Conservation (phyloP, 2,797 vertebrate genomes). For the Eremophila alpestris region DNA sequence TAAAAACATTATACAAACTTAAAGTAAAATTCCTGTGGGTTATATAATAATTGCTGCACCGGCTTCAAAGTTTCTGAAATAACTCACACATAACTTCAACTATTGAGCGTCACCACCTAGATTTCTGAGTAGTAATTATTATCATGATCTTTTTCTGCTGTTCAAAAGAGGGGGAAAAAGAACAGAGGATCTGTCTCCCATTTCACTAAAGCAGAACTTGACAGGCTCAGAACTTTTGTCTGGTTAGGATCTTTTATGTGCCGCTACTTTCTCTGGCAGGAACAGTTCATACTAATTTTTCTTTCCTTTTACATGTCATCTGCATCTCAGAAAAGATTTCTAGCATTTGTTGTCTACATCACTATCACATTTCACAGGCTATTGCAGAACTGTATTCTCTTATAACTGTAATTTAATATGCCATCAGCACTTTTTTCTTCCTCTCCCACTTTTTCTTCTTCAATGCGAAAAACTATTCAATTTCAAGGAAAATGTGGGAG, state of each 20-base stretch:
- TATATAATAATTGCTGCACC: neutral
- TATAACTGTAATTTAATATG: neutral
- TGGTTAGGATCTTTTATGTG: conserved; percentile 15
- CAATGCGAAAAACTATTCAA: neutral
- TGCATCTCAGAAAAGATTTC: neutral
- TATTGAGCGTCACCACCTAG: neutral
- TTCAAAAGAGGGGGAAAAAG: neutral
- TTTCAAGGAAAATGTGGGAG: neutral
- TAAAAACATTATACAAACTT: neutral
- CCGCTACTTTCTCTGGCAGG: neutral
- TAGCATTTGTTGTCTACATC: neutral
- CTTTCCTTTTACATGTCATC: neutral
- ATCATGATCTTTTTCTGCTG: neutral
- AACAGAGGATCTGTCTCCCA: conserved; percentile 20
- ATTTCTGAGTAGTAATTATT: conserved; percentile 6
- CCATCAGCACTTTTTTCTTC: neutral
- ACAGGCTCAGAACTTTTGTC: conserved; percentile 36
- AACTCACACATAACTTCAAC: neutral
- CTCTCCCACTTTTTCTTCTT: neutral
- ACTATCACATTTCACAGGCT: neutral
- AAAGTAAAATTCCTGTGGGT: neutral
- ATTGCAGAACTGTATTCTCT: neutral
- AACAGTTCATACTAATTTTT: neutral
- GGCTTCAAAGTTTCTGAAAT: neutral
- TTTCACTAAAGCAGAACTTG: conserved; percentile 26